Evolutionary conservation across 2,797 vertebrate species (phyloP).

Genomic region (Melanotaenia trifasciata): DNA sequence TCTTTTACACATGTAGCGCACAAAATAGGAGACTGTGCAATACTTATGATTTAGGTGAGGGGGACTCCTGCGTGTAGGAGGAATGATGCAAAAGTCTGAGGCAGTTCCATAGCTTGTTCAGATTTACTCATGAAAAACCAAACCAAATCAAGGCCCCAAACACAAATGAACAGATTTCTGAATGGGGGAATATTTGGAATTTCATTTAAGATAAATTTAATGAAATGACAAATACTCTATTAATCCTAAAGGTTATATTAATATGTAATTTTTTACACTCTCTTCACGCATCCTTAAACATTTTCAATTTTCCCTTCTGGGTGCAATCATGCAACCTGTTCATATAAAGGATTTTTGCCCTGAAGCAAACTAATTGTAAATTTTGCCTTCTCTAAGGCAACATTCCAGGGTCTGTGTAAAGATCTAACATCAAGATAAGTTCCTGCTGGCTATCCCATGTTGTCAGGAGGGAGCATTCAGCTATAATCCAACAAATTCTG

Average conservation of each 20-base stretch:
- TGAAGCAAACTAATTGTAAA: background rate
- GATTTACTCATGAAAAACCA: too few species aligned
- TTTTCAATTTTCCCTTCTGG: background rate
- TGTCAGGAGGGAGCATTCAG: conserved; percentile 33
- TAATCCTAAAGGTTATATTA: background rate
- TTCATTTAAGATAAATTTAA: too few species aligned
- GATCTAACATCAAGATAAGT: conserved; percentile 33
- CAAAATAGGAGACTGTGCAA: too few species aligned
- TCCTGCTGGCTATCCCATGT: background rate
- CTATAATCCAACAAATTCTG: conserved; percentile 45
- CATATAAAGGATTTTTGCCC: background rate
- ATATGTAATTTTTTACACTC: background rate
- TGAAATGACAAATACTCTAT: too few species aligned
- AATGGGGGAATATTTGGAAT: too few species aligned
- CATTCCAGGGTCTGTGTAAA: conserved; percentile 22
- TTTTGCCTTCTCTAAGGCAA: conserved; percentile 10
- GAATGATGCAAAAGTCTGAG: too few species aligned
- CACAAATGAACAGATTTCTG: too few species aligned
- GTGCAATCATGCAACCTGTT: background rate
- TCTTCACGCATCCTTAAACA: background rate
- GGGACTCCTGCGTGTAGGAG: too few species aligned
- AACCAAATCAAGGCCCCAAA: too few species aligned
- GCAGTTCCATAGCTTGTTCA: too few species aligned
- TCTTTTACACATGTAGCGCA: too few species aligned
- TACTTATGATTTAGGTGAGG: too few species aligned